These are phyloP conservation scores for Acanthornis magna DNA, from an alignment of 2,797 vertebrate species.

Conservation along the genomic window DNA sequence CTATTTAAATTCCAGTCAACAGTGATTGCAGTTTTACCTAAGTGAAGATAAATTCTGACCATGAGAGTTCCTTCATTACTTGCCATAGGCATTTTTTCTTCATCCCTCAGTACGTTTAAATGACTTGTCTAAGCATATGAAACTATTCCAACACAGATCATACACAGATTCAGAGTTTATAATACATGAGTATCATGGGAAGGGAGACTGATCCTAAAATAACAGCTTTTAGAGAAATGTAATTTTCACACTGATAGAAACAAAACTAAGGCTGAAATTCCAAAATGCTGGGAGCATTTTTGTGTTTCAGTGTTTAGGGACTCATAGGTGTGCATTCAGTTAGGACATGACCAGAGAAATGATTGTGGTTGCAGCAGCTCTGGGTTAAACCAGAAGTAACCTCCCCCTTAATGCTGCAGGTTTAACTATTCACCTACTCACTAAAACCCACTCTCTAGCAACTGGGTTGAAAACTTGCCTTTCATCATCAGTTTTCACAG, in stretches of 20 bases:
- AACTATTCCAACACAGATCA: not conserved
- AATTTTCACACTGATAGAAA: not conserved
- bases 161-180: not conserved
- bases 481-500: not conserved
- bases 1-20: not conserved
- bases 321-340: not conserved
- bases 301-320: not conserved
- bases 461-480: not conserved
- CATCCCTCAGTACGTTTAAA: not conserved
- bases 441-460: not conserved
- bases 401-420: not conserved
- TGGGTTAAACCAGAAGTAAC: not conserved
- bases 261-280: not conserved
- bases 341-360: not conserved
- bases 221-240: not conserved
- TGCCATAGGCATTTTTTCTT: not conserved
- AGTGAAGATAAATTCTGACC: not conserved
- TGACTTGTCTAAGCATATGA: not conserved
- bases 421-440: not conserved
- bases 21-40: not conserved
- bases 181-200: not conserved
- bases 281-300: not conserved
- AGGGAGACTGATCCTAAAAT: not conserved
- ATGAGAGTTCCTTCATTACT: not conserved
- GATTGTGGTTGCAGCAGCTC: not conserved